Percentiles rank a stretch among this genome's conserved stretches.
Evolutionary conservation across 2,797 vertebrate genomes (phyloP).

Genomic region (Tauraco hartlaubi): DNA sequence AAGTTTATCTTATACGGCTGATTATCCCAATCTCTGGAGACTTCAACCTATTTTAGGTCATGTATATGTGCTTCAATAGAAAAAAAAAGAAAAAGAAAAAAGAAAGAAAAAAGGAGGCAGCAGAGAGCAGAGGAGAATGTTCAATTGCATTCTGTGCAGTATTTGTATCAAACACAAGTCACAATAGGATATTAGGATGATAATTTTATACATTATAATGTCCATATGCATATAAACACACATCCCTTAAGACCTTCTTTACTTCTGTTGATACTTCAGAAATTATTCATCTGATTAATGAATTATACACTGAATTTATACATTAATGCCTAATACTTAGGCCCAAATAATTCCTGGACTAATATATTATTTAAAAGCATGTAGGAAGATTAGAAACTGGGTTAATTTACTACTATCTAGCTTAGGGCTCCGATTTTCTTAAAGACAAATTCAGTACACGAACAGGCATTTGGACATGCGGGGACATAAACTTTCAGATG

Average conservation of each 20-base stretch:
- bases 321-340: conserved; percentile 28
- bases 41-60: not conserved
- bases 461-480: not conserved
- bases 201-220: conserved; percentile 67
- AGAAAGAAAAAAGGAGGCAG: not conserved
- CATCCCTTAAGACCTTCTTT: conserved; percentile 49
- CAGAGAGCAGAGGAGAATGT: not conserved
- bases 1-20: not conserved
- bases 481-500: not conserved
- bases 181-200: conserved; percentile 56
- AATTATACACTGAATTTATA: conserved; percentile 67
- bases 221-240: conserved; percentile 41
- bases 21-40: not conserved
- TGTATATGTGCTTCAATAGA: not conserved
- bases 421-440: conserved; percentile 24
- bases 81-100: not conserved
- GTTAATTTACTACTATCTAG: conserved; percentile 50
- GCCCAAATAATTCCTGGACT: conserved; percentile 43
- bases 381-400: conserved; percentile 60
- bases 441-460: not conserved
- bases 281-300: conserved; percentile 65
- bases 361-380: conserved; percentile 61
- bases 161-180: conserved; percentile 18
- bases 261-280: conserved; percentile 56
- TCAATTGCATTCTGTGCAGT: conserved; percentile 27